These are phyloP conservation scores for Fistularia commersonii DNA, from an alignment of 2,797 vertebrate genomes.

Conservation along the genomic window DNA sequence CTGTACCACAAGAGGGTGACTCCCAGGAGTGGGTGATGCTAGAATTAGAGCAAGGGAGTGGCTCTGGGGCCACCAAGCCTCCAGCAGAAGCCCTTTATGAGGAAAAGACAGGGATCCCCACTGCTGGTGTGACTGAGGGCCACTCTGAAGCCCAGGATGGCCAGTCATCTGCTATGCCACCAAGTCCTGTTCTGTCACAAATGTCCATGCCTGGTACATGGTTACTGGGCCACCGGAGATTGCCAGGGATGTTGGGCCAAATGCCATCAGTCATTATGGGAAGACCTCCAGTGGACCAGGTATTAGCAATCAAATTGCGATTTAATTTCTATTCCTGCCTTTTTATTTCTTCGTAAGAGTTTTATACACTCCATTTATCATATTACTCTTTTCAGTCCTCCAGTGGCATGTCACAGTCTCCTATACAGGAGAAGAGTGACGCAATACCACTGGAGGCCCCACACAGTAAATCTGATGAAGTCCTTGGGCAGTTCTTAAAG, in stretches of 20 bases:
- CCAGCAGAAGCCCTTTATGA: constrained; percentile 51
- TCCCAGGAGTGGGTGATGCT: constrained; percentile 97
- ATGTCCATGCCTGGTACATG: constrained; percentile 80
- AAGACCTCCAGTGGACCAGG: constrained; percentile 84
- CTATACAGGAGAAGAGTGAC: constrained; percentile 65
- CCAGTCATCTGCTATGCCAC: constrained; percentile 65
- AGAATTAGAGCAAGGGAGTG: constrained; percentile 86
- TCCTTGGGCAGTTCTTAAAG: constrained; percentile 29
- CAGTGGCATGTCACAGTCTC: constrained; percentile 79
- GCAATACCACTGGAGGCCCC: constrained; percentile 69
- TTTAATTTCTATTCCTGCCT: not conserved
- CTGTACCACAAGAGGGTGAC: constrained; percentile 87
- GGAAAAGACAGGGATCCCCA: constrained; percentile 75
- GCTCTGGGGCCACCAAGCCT: constrained; percentile 80
- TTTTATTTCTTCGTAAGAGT: not conserved
- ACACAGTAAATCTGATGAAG: constrained; percentile 57
- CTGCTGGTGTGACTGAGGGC: constrained; percentile 65
- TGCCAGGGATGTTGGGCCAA: constrained; percentile 82
- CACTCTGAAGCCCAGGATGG: constrained; percentile 67
- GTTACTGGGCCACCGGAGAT: constrained; percentile 81
- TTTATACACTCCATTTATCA: not conserved
- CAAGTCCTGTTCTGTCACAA: constrained; percentile 76
- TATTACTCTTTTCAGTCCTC: constrained; percentile 76
- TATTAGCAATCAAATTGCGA: constrained; percentile 47
- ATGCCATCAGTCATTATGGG: constrained; percentile 82